Evolutionary conservation across 2,113 vertebrate genomes (phyloP).

Genomic region (Peucedramus taeniatus): DNA sequence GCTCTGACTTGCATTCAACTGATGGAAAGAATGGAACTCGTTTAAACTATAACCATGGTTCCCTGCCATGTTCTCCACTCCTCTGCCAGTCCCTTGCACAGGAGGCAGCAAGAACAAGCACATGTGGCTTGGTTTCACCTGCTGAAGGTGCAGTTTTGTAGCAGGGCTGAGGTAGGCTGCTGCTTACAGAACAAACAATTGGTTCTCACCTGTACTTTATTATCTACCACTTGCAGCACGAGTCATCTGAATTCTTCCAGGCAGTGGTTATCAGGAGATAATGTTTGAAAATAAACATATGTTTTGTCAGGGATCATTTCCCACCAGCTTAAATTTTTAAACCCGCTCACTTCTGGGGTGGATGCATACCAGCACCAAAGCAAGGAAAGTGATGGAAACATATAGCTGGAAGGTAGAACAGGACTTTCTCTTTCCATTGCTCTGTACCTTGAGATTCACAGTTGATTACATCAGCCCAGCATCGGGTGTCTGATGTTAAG

Average conservation of each 20-base stretch:
- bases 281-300: neutral
- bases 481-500: neutral
- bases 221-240: neutral
- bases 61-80: neutral
- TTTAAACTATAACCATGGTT: neutral
- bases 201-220: neutral
- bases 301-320: neutral
- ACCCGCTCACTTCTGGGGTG: neutral
- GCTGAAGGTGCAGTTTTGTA: neutral
- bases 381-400: neutral
- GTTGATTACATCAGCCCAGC: neutral
- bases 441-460: neutral
- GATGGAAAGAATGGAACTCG: neutral
- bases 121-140: neutral
- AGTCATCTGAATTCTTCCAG: neutral
- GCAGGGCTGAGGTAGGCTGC: neutral
- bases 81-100: neutral
- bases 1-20: neutral
- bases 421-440: neutral
- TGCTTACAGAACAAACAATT: rapidly evolving
- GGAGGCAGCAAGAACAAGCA: neutral
- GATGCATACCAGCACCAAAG: neutral
- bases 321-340: neutral
- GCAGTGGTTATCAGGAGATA: neutral
- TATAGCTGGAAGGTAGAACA: neutral